These are phyloP conservation scores for Halictus ligatus DNA, from an alignment of 2,888 invertebrate species.

Conservation along the genomic window DNA sequence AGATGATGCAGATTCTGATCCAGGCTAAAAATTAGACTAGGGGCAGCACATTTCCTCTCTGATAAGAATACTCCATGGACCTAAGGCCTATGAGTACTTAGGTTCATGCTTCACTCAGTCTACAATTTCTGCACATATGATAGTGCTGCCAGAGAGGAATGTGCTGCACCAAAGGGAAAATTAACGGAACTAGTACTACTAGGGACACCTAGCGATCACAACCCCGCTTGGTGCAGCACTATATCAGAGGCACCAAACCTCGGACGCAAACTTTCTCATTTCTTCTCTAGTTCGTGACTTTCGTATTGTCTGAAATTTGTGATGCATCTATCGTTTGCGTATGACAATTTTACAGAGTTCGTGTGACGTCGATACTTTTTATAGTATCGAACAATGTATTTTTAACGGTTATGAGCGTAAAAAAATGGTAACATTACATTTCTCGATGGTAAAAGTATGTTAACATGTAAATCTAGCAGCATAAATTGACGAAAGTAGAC, in stretches of 20 bases:
- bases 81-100: too few species aligned
- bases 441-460: slow-evolving; percentile 31
- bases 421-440: slow-evolving; percentile 46
- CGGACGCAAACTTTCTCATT: not conserved
- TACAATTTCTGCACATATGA: not conserved
- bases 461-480: slow-evolving; percentile 2
- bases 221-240: too few species aligned
- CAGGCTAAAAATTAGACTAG: too few species aligned
- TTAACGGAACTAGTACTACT: not conserved
- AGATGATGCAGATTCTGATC: too few species aligned
- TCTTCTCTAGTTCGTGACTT: not conserved
- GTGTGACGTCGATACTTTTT: slow-evolving; percentile 53
- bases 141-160: not conserved
- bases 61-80: too few species aligned
- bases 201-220: too few species aligned
- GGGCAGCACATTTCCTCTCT: too few species aligned
- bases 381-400: slow-evolving; percentile 23
- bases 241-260: not conserved
- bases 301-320: not conserved
- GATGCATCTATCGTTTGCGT: not conserved
- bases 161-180: not conserved
- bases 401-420: slow-evolving; percentile 29
- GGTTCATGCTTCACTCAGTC: too few species aligned
- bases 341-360: slow-evolving; percentile 43
- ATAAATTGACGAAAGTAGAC: slow-evolving; percentile 8